These are phyloP conservation scores for Poecilia latipinna DNA, from an alignment of 2,113 vertebrate genomes.

Conservation along the genomic window DNA sequence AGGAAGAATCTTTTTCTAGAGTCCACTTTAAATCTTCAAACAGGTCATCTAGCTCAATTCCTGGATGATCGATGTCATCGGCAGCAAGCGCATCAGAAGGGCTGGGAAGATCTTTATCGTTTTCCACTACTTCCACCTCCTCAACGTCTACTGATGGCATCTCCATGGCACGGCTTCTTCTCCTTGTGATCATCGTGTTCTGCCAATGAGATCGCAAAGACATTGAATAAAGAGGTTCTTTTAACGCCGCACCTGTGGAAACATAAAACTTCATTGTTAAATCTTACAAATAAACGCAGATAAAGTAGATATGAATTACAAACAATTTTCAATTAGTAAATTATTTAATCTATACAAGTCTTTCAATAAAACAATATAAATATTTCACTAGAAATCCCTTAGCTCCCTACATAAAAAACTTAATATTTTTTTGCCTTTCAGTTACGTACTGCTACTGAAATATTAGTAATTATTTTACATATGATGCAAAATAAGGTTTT, in stretches of 20 bases:
- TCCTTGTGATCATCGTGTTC: slow-evolving; percentile 80
- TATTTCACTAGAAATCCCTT: too few species aligned
- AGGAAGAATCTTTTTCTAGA: slow-evolving; percentile 49
- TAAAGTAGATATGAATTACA: not conserved
- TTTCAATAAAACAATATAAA: too few species aligned
- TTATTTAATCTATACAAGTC: too few species aligned
- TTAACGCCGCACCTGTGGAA: slow-evolving; percentile 20
- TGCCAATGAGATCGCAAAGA: not conserved
- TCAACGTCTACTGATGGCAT: slow-evolving; percentile 42
- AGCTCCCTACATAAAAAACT: too few species aligned
- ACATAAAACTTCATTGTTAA: not conserved
- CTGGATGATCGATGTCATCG: slow-evolving; percentile 54
- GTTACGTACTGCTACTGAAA: not conserved
- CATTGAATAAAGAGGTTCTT: not conserved
- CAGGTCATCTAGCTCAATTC: slow-evolving; percentile 72
- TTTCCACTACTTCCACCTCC: slow-evolving; percentile 30
- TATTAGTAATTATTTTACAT: not conserved
- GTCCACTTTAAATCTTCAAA: slow-evolving; percentile 75
- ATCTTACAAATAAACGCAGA: not conserved
- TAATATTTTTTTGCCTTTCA: not conserved
- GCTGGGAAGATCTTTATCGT: slow-evolving; percentile 20
- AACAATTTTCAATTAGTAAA: not conserved
- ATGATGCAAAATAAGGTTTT: not conserved
- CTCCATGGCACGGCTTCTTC: slow-evolving; percentile 65
- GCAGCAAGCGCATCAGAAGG: slow-evolving; percentile 14